Percentiles rank a stretch among this genome's conserved stretches.
Evolutionary conservation across 2,888 invertebrate species (phyloP).

Genomic region (Arrhopalites spinosus): DNA sequence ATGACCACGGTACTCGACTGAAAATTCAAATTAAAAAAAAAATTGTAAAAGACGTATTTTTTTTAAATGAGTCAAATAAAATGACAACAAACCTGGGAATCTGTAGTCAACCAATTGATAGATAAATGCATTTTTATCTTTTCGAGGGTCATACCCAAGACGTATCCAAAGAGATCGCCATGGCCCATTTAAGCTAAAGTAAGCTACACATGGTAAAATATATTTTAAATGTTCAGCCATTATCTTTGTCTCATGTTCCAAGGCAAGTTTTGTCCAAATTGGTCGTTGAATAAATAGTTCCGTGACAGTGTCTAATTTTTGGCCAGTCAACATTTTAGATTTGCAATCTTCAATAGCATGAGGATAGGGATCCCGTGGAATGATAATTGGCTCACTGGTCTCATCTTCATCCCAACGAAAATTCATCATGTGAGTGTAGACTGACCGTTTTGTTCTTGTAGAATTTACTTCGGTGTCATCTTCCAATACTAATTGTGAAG

Average conservation of each 20-base stretch:
- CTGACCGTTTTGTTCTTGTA: constrained; percentile 45
- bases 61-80: neutral
- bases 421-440: constrained; percentile 44
- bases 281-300: constrained; percentile 79
- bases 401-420: constrained; percentile 35
- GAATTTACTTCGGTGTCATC: constrained; percentile 49
- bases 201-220: constrained; percentile 80
- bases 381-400: constrained; percentile 20
- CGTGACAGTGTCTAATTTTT: constrained; percentile 41
- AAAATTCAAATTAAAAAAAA: neutral
- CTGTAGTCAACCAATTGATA: constrained; percentile 91
- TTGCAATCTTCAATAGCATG: constrained; percentile 48
- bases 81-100: constrained; percentile 46
- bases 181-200: constrained; percentile 86
- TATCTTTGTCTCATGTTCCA: constrained; percentile 70
- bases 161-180: constrained; percentile 91
- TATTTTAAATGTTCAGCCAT: constrained; percentile 70
- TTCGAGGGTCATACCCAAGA: constrained; percentile 89
- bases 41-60: neutral
- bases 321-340: constrained; percentile 43
- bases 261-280: constrained; percentile 82
- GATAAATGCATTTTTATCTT: constrained; percentile 74
- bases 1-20: constrained; percentile 41
- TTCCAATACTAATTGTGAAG: constrained; percentile 57
- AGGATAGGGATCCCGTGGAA: constrained; percentile 44